A percentile compares a stretch with the other conserved stretches of the same genome.
phyloP scores from a whole-genome alignment of 2,797 vertebrate genomes.

The Tolypeutes matacus region DNA sequence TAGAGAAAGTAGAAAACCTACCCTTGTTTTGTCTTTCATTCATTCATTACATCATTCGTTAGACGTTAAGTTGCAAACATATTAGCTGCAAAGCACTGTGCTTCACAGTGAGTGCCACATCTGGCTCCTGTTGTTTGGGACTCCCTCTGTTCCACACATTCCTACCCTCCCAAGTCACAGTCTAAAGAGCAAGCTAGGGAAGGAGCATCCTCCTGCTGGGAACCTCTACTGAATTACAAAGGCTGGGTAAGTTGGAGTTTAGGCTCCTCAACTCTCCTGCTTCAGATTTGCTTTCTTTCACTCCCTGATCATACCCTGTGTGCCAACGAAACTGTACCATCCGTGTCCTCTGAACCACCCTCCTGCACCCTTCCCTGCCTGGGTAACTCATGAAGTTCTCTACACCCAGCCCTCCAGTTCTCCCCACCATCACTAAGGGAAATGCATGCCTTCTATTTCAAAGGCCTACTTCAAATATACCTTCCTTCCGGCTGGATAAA shows the following conservation, averaged over 20 bases:
- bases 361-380: neutral
- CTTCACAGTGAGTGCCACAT: neutral
- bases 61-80: neutral
- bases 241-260: neutral
- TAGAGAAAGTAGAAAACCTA: neutral
- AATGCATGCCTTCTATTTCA: neutral
- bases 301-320: neutral
- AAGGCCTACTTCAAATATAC: neutral
- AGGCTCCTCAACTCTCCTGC: neutral
- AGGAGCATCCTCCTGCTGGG: neutral
- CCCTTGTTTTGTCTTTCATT: neutral
- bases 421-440: neutral
- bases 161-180: neutral
- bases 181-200: neutral
- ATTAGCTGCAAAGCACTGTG: neutral
- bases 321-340: neutral
- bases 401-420: no score
- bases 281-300: conserved; percentile 6
- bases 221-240: neutral
- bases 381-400: neutral
- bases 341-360: neutral
- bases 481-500: neutral
- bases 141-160: neutral
- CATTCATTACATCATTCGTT: neutral
- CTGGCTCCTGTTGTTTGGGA: neutral